Percentiles rank a stretch among this genome's conserved stretches.
Evolutionary conservation across 2,888 invertebrate genomes (phyloP).

Genomic region (Antheraea assamensis): DNA sequence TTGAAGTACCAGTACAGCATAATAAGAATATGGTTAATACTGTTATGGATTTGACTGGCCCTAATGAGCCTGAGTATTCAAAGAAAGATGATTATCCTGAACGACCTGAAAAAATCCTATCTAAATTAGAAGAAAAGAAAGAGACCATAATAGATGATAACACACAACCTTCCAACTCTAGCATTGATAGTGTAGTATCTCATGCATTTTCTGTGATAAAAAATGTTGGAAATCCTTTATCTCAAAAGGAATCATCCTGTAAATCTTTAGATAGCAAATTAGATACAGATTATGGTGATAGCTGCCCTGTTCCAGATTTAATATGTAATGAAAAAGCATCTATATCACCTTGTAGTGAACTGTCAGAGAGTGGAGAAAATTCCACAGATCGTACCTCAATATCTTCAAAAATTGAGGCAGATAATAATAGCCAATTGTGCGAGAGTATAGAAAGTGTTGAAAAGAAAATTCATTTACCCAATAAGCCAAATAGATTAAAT

Average conservation of each 20-base stretch:
- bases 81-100: constrained; percentile 39
- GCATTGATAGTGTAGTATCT: constrained; percentile 53
- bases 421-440: constrained; percentile 34
- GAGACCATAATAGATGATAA: constrained; percentile 50
- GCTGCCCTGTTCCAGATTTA: constrained; percentile 74
- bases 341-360: constrained; percentile 76
- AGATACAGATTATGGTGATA: constrained; percentile 70
- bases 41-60: constrained; percentile 71
- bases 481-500: constrained; percentile 52
- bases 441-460: constrained; percentile 41
- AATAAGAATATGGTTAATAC: constrained; percentile 73
- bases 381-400: constrained; percentile 57
- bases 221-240: constrained; percentile 66
- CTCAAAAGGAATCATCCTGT: constrained; percentile 53
- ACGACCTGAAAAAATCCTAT: constrained; percentile 68
- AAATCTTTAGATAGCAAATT: constrained; percentile 64
- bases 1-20: constrained; percentile 78
- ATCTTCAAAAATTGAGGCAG: constrained; percentile 52
- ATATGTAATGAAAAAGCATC: constrained; percentile 79
- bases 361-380: constrained; percentile 74
- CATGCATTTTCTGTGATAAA: constrained; percentile 75
- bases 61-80: constrained; percentile 60
- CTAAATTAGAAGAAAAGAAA: constrained; percentile 71
- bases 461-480: constrained; percentile 44
- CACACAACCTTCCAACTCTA: constrained; percentile 52